Evolutionary conservation across 2,888 invertebrate genomes (phyloP).

Genomic region (Drosophila siamana): DNA sequence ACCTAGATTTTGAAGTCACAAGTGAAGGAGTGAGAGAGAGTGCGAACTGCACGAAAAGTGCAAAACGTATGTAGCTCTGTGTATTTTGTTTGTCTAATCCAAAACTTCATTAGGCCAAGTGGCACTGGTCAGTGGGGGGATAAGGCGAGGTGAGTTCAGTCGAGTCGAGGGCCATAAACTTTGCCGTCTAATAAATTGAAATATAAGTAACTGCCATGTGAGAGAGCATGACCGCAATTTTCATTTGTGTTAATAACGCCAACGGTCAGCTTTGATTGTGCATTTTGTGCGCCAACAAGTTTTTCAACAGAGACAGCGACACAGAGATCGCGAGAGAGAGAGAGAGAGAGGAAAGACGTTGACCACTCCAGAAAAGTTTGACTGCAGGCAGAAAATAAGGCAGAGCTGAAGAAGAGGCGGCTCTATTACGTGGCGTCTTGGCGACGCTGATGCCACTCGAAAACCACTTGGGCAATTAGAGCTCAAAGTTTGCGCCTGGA

Average conservation of each 20-base stretch:
- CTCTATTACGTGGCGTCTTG: slow-evolving; percentile 67
- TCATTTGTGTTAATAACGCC: slow-evolving; percentile 67
- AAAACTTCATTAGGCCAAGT: slow-evolving; percentile 71
- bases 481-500: slow-evolving; percentile 64
- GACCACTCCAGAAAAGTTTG: slow-evolving; percentile 1
- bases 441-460: slow-evolving; percentile 62
- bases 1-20: slow-evolving; percentile 23
- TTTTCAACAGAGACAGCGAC: slow-evolving; percentile 24
- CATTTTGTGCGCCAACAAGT: slow-evolving; percentile 59
- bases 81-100: slow-evolving; percentile 42
- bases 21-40: too few species aligned
- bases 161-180: slow-evolving; percentile 15
- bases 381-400: background rate
- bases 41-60: too few species aligned
- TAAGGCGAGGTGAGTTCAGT: background rate
- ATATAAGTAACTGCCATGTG: slow-evolving; percentile 56
- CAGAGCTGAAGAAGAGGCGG: slow-evolving; percentile 15
- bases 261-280: slow-evolving; percentile 73
- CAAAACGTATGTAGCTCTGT: slow-evolving; percentile 12
- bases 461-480: slow-evolving; percentile 78
- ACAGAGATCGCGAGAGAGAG: background rate
- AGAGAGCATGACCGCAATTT: slow-evolving; percentile 46
- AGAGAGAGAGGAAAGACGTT: too few species aligned
- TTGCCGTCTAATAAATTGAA: slow-evolving; percentile 66
- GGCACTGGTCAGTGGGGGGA: slow-evolving; percentile 15